Evolutionary conservation across 2,113 vertebrate genomes (phyloP), one percentile per base, ranked within the genome.

Genomic region (Burhinus bistriatus): DNA sequence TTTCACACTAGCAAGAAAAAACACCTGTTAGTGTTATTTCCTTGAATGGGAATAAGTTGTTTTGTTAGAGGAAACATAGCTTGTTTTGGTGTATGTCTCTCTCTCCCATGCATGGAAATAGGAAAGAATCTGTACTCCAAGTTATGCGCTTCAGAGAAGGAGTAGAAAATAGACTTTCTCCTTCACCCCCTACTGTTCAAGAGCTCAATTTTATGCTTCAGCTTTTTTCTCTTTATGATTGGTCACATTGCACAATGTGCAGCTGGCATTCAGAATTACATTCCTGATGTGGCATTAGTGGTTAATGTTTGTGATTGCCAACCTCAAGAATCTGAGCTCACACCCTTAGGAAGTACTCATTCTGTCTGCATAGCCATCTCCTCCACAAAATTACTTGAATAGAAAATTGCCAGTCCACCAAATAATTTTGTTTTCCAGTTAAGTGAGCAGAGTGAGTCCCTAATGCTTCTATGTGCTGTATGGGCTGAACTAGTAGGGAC

Each of bases 11-110:
- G 32, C 26, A 72, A 76, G 15, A 20, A 84, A 82, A 88, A 75
- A 2, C 17, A 61, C 3, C 11, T 71, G 3, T 14, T 45, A 3
- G 3, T 4, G 32, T 15, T 27, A 47, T 30, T 9, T 3, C 4
- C n/a, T 73, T 44, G 34, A 70, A 32, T 38, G 15, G 21, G 22
- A 79, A 32, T 32, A 3, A 72, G 6, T 45, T 83, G 25, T 84
- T 84, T 42, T 66, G 7, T 36, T 85, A 54, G 13, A 38, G 40
- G 38, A 90, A 83, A 5, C 9, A 9, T 23, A 54, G 7, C 47
- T 83, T 54, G 1, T 86, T 88, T 64, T 9, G 1, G 9, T 77
- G 2, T 45, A 9, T 26, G 5, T 57, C 5, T 71, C 5, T 70
- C 16, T 51, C 21, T 59, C 9, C 11, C 6, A 12, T 54, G 22